These are phyloP conservation scores for Allobates femoralis DNA, from an alignment of 2,797 vertebrate species.

Conservation along the genomic window DNA sequence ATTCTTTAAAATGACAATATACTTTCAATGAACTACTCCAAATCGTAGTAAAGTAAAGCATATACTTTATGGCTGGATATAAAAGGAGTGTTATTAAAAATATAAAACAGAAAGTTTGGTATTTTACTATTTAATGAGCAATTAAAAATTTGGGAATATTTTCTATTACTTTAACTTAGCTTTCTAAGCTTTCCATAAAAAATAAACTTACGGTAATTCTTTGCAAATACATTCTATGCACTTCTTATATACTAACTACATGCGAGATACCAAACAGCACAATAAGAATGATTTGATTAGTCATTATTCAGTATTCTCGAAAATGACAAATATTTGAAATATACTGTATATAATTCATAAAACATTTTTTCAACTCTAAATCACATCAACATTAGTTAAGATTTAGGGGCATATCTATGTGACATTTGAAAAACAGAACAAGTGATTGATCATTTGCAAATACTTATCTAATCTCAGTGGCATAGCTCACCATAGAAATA, in stretches of 20 bases:
- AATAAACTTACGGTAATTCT: background rate
- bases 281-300: background rate
- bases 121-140: conserved; percentile 11
- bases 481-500: no score
- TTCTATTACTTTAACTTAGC: background rate
- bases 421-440: background rate
- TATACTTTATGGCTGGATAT: conserved; percentile 9
- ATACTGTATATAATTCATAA: background rate
- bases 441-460: no score
- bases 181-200: background rate
- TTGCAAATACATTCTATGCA: background rate
- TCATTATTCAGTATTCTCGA: background rate
- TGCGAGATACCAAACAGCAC: background rate
- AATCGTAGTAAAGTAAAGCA: background rate
- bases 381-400: background rate
- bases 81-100: conserved; percentile 33
- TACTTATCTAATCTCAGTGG: no score
- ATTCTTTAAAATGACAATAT: conserved; percentile 2
- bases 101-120: conserved; percentile 33
- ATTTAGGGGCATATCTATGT: background rate
- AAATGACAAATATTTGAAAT: no score
- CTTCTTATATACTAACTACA: background rate
- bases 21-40: conserved; percentile 4
- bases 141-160: background rate
- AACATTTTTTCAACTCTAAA: background rate